These are phyloP conservation scores for Eupsilia transversa DNA, from an alignment of 2,888 invertebrate genomes.

Conservation along the genomic window DNA sequence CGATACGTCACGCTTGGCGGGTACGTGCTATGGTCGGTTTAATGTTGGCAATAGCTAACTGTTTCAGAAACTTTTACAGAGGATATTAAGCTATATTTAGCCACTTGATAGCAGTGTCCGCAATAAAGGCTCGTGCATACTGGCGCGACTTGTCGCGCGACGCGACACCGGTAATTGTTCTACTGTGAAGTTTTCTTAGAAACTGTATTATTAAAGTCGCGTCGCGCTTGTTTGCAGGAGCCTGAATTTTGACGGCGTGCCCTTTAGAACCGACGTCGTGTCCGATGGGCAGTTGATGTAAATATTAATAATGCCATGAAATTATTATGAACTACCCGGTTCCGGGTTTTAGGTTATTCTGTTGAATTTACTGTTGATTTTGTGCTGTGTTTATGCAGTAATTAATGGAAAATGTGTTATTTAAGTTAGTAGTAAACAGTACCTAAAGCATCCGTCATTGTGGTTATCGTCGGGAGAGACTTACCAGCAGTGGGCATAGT, in stretches of 20 bases:
- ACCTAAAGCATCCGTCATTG: neutral
- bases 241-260: conserved; percentile 26
- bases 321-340: conserved; percentile 19
- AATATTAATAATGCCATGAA: conserved; percentile 33
- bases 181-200: no score
- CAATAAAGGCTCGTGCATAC: no score
- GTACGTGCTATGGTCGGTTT: no score
- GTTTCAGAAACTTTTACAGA: no score
- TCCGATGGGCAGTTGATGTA: conserved; percentile 12
- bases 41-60: no score
- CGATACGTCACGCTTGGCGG: no score
- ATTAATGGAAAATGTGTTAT: neutral
- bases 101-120: conserved; percentile 3
- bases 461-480: neutral
- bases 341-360: conserved; percentile 10
- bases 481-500: neutral
- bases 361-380: neutral
- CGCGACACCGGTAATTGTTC: no score
- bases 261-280: conserved; percentile 24
- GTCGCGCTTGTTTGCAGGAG: no score
- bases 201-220: no score
- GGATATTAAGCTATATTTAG: conserved; percentile 1
- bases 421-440: neutral
- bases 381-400: neutral
- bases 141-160: no score